Conservation (phyloP, 2,888 invertebrate species). For the Macrosiphum euphorbiae region DNA sequence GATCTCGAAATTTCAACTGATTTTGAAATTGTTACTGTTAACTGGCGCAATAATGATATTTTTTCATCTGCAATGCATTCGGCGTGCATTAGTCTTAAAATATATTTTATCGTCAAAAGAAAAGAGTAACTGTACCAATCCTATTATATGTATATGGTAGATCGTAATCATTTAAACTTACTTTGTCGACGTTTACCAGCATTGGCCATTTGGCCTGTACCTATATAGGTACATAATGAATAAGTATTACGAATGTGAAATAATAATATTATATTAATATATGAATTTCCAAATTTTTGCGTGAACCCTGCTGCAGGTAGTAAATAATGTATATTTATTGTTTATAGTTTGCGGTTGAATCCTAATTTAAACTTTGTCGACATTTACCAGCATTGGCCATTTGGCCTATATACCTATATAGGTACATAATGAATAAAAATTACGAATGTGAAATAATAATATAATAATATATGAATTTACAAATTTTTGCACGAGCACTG, state of each 20-base stretch:
- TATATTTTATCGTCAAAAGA: background rate
- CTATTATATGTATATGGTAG: background rate
- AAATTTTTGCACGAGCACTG: background rate
- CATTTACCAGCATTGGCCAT: no score
- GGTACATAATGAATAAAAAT: no score
- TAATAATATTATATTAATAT: no score
- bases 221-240: no score
- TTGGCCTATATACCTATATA: no score
- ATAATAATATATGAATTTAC: background rate
- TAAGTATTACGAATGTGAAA: no score
- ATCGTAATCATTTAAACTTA: background rate
- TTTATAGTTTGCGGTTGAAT: background rate
- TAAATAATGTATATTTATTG: no score
- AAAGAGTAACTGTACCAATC: background rate
- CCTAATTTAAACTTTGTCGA: no score
- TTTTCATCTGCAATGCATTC: background rate
- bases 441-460: background rate
- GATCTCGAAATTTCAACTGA: background rate
- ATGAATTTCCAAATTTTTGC: background rate
- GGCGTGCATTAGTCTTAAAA: background rate
- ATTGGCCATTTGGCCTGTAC: no score
- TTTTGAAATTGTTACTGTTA: background rate
- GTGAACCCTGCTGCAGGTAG: no score
- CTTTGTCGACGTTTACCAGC: background rate
- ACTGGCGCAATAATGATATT: background rate